A percentile compares a stretch with the other conserved stretches of the same genome.
Evolutionary conservation across 2,113 vertebrate species (phyloP).

Genomic region (Chelonoidis abingdonii): DNA sequence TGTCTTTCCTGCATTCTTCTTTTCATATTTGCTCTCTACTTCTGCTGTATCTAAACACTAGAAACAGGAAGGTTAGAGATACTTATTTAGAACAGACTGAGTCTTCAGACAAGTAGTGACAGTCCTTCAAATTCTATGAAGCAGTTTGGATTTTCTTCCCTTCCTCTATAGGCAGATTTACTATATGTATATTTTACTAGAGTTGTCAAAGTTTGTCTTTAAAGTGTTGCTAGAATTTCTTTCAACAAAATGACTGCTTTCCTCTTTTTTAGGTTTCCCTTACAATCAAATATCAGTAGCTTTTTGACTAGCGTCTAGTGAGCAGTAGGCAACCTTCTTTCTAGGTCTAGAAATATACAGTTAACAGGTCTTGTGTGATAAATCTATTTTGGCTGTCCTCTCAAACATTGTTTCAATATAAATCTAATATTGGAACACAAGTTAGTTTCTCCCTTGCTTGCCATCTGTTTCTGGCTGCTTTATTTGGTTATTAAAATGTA

Average conservation of each 20-base stretch:
- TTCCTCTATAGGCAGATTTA: background rate
- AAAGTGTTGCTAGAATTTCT: background rate
- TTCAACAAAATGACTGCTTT: constrained; percentile 60
- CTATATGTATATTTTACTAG: background rate
- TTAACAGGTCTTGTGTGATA: background rate
- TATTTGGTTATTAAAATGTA: background rate
- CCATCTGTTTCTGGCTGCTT: background rate
- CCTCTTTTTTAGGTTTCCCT: background rate
- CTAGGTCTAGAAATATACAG: rapidly evolving
- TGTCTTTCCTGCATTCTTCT: background rate
- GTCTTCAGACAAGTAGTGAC: background rate
- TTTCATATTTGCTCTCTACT: background rate
- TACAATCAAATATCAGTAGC: background rate
- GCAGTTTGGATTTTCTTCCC: background rate
- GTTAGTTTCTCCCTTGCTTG: background rate
- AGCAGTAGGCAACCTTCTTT: background rate
- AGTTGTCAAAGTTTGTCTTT: background rate
- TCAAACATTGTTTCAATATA: background rate
- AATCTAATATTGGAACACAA: rapidly evolving
- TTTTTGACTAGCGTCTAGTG: background rate
- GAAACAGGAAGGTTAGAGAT: background rate
- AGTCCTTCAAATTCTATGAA: background rate
- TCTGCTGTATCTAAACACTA: background rate
- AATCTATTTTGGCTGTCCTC: constrained; percentile 4
- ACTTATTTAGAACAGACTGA: background rate